A percentile compares a stretch with the other conserved stretches of the same genome.
Conservation (phyloP, 2,113 vertebrate genomes). For the Fukomys damarensis region DNA sequence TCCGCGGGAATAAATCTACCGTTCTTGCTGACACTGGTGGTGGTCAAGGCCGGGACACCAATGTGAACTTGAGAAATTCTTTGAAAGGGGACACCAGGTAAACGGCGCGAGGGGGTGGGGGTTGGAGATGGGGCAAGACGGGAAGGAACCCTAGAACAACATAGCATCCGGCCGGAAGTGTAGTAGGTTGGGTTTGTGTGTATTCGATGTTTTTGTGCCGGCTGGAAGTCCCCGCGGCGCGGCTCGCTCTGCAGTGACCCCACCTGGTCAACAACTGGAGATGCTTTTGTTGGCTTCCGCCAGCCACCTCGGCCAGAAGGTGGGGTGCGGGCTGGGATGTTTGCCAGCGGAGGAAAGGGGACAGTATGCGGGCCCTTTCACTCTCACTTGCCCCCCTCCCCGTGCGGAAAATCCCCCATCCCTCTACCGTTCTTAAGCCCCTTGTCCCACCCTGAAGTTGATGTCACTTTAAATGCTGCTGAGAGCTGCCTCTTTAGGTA, state of each 20-base stretch:
- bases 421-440: background rate
- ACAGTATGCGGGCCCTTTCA: background rate
- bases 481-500: background rate
- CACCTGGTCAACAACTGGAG: slow-evolving; percentile 64
- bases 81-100: background rate
- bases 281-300: slow-evolving; percentile 34
- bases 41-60: background rate
- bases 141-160: background rate
- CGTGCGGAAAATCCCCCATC: background rate
- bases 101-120: too few species aligned
- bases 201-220: background rate
- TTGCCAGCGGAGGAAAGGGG: background rate
- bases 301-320: accelerated
- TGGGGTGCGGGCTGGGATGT: background rate
- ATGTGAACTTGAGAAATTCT: background rate
- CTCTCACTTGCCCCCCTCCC: background rate
- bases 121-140: background rate
- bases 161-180: background rate
- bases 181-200: background rate
- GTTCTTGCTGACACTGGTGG: background rate
- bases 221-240: background rate
- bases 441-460: background rate
- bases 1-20: background rate
- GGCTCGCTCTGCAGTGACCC: slow-evolving; percentile 75
- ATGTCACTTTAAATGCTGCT: background rate